phyloP scores from a whole-genome alignment of 2,888 invertebrate genomes.

The Bhutanitis thaidina region DNA sequence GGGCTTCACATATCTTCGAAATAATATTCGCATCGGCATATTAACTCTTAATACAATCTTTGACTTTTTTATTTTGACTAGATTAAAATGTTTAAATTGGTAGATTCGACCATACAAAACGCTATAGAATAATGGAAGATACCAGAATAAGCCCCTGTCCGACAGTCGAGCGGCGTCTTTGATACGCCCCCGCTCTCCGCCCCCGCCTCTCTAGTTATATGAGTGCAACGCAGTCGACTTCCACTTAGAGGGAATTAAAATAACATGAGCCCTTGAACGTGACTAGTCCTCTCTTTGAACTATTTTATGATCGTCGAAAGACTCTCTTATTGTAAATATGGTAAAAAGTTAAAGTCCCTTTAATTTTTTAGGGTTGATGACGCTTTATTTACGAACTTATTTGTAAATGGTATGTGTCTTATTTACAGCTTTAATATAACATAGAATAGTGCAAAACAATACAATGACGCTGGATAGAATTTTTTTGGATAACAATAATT shows the following conservation, averaged over 20 bases:
- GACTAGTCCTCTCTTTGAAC: slow-evolving; percentile 11
- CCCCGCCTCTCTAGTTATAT: slow-evolving; percentile 23
- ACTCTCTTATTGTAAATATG: slow-evolving; percentile 10
- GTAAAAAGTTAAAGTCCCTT: slow-evolving; percentile 10
- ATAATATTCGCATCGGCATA: too few species aligned
- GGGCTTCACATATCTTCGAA: too few species aligned
- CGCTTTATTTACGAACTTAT: background rate
- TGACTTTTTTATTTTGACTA: too few species aligned
- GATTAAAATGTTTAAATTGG: too few species aligned
- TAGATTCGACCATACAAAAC: background rate
- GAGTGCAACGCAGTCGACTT: slow-evolving; percentile 32
- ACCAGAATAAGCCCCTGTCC: slow-evolving; percentile 37
- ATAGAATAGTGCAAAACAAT: too few species aligned
- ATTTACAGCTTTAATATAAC: too few species aligned
- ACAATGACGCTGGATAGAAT: too few species aligned
- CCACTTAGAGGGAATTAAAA: slow-evolving; percentile 60
- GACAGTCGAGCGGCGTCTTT: slow-evolving; percentile 49
- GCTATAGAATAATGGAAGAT: background rate
- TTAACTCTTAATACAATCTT: too few species aligned
- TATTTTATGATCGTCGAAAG: slow-evolving; percentile 2
- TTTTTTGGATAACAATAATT: too few species aligned
- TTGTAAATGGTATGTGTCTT: too few species aligned
- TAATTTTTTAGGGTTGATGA: background rate
- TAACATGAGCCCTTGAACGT: slow-evolving; percentile 37
- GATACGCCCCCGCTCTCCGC: slow-evolving; percentile 36